Conservation (phyloP, 1,140 invertebrate genomes). For the Bombyx mandarina region DNA sequence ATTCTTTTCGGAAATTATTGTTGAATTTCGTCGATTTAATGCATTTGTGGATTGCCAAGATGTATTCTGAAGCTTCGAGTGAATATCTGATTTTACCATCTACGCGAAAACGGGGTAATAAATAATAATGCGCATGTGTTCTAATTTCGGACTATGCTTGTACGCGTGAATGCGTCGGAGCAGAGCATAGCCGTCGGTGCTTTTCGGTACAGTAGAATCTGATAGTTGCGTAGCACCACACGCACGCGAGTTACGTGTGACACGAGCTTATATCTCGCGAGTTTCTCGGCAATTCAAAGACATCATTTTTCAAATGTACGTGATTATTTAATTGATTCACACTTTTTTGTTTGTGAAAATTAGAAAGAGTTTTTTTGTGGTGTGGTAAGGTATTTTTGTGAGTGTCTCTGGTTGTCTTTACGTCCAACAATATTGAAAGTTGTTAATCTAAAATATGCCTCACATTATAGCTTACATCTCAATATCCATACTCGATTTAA, state of each 20-base stretch:
- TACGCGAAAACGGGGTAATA: slow-evolving; percentile 49
- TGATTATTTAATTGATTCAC: neutral
- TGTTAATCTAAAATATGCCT: too few species aligned
- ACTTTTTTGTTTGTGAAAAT: neutral
- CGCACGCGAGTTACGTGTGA: slow-evolving; percentile 7
- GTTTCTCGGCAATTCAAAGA: neutral
- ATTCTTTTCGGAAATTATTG: too few species aligned
- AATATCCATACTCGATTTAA: too few species aligned
- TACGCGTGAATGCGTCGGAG: slow-evolving; percentile 21
- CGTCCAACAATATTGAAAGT: too few species aligned
- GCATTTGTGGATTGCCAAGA: too few species aligned
- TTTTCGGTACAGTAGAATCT: slow-evolving; percentile 23
- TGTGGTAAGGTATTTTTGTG: neutral
- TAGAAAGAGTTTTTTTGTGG: neutral
- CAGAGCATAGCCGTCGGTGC: slow-evolving; percentile 1
- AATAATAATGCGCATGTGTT: slow-evolving; percentile 56
- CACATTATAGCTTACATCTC: too few species aligned
- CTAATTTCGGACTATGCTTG: slow-evolving; percentile 35
- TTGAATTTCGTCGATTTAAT: too few species aligned
- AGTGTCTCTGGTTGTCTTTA: neutral
- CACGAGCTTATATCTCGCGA: neutral
- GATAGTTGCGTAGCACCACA: slow-evolving; percentile 24
- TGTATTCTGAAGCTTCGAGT: neutral
- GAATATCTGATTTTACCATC: slow-evolving; percentile 42
- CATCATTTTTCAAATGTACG: neutral